phyloP scores from a whole-genome alignment of 2,113 vertebrate species.

The Genyomyrus donnyi region DNA sequence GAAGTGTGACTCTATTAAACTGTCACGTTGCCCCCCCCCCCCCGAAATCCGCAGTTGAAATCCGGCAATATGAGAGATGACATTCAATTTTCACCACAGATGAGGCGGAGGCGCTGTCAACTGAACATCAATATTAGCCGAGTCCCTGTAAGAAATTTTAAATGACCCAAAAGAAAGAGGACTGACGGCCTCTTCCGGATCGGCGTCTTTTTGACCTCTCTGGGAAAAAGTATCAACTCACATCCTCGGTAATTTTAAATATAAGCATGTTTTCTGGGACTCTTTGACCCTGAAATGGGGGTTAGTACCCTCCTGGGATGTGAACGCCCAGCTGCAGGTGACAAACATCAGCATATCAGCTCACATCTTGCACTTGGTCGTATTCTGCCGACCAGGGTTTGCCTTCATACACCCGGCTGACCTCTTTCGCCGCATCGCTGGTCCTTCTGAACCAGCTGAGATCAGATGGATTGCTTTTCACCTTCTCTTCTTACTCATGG shows the following conservation, averaged over 20 bases:
- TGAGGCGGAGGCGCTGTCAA: background rate
- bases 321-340: background rate
- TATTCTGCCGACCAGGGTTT: background rate
- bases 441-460: background rate
- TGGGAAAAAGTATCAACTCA: background rate
- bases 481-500: background rate
- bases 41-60: background rate
- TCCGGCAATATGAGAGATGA: background rate
- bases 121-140: constrained; percentile 1
- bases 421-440: background rate
- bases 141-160: background rate
- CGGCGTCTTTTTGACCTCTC: background rate
- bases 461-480: background rate
- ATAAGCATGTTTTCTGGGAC: background rate
- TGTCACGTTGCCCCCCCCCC: background rate
- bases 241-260: too few species aligned
- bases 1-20: constrained; percentile 13
- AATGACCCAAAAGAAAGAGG: background rate
- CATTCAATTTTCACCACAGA: constrained; percentile 4
- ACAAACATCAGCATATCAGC: background rate
- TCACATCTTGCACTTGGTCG: background rate
- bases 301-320: background rate
- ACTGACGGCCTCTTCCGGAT: background rate
- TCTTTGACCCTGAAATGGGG: background rate
- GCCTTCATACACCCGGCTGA: background rate